Conservation (phyloP, 1,140 invertebrate genomes). For the Pseudomyrmex dendroicus region DNA sequence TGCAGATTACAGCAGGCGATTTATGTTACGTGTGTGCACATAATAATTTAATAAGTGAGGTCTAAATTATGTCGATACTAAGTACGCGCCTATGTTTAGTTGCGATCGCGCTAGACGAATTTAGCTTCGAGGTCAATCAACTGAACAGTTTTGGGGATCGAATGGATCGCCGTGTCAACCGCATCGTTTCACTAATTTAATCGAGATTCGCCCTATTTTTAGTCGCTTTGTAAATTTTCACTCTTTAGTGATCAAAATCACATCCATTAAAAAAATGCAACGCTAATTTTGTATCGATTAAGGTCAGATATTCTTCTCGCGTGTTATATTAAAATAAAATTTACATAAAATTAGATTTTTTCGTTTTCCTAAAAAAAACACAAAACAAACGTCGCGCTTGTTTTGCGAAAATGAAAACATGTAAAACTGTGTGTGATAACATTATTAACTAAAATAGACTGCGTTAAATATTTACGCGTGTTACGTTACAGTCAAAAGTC, state of each 20-base stretch:
- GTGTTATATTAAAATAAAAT: not conserved
- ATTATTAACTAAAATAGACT: too few species aligned
- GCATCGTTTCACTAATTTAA: constrained; percentile 22
- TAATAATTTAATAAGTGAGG: constrained; percentile 9
- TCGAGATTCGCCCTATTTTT: not conserved
- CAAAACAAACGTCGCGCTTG: too few species aligned
- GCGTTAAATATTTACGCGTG: too few species aligned
- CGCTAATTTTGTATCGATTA: too few species aligned
- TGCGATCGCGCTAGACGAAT: constrained; percentile 35
- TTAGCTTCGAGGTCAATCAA: constrained; percentile 60
- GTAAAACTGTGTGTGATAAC: too few species aligned
- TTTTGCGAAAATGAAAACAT: too few species aligned
- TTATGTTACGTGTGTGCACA: not conserved
- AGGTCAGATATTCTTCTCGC: constrained; percentile 3
- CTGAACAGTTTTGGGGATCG: constrained; percentile 32
- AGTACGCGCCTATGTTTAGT: constrained; percentile 47
- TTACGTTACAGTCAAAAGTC: not conserved
- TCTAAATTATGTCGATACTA: constrained; percentile 46
- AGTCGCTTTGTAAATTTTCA: not conserved
- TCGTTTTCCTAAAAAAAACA: too few species aligned
- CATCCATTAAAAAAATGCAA: too few species aligned
- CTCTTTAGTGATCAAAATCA: not conserved
- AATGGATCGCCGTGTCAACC: constrained; percentile 38
- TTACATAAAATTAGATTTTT: too few species aligned
- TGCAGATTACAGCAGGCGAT: constrained; percentile 2